Evolutionary conservation across 2,888 invertebrate species (phyloP), one percentile per base, ranked within the genome.

Genomic region (Drosophila tripunctata): DNA sequence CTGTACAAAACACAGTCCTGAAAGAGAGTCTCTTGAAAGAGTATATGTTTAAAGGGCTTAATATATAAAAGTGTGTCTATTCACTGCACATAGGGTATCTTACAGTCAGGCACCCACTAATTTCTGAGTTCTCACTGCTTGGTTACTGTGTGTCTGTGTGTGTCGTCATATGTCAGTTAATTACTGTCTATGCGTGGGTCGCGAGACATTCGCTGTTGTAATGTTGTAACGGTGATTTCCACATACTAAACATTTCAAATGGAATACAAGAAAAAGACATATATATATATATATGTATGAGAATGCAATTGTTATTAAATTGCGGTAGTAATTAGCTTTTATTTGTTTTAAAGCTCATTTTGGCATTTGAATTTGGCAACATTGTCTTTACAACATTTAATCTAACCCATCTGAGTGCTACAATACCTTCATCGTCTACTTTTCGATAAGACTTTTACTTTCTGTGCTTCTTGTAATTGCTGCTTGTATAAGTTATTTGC

Each of bases 171-270:
- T 48, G 56, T 33, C 66, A 78, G 79, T 67, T 78, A 80, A 84
- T 80, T 80, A 56, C 78, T 40, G 63, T 48, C 75, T 67, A 55
- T 73, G 80, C 82, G 80, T 80, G 82, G 85, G 80, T 69, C 44
- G 38, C 54, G 58, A 71, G 44, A 47, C 51, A 40, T 31, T 43
- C 43, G 58, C 54, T 72, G 44, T 30, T 44, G 44, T 21, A 47
- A 47, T 14, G 55, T 50, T 81, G 84, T 62, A 84, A 84, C 71
- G 54, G 38, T 19, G 65, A 66, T 79, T 79, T 65, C 78, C 56
- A 50, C 78, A 84, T 67, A 50, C 56, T 38, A 62, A 63, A 43
- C 14, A 15, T 24, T 41, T 67, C 70, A 14, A 55, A 62, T 58
- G 55, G 38, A 17, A 35, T 36, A 30, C 54, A 63, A 60, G 43